Conservation (phyloP, 1,140 invertebrate genomes). For the Bombyx mori region DNA sequence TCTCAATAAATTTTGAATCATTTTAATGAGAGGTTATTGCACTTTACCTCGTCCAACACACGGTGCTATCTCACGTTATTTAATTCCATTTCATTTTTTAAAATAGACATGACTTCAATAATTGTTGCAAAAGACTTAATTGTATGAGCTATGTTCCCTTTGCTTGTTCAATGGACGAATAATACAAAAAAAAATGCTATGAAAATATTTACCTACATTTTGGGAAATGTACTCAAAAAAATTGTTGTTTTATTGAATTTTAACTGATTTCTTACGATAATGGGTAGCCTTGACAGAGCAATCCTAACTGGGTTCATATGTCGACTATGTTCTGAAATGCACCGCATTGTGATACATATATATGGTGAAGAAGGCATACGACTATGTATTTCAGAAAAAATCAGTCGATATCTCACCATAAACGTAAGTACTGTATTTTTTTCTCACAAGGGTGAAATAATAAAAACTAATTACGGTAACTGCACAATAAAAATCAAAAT, state of each 20-base stretch:
- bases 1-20: too few species aligned
- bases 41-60: too few species aligned
- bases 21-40: too few species aligned
- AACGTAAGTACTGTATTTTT: constrained; percentile 71
- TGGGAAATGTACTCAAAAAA: too few species aligned
- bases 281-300: constrained; percentile 83
- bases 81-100: too few species aligned
- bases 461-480: constrained; percentile 1
- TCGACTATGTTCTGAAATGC: constrained; percentile 85
- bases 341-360: constrained; percentile 82
- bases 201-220: too few species aligned
- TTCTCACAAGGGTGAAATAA: background rate
- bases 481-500: constrained; percentile 14
- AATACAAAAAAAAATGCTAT: too few species aligned
- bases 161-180: too few species aligned
- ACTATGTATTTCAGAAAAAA: constrained; percentile 80
- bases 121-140: too few species aligned
- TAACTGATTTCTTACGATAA: constrained; percentile 27
- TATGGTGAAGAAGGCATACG: constrained; percentile 82
- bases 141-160: too few species aligned
- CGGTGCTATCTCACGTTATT: too few species aligned
- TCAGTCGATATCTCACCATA: constrained; percentile 82
- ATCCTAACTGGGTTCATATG: constrained; percentile 84
- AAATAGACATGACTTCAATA: too few species aligned
- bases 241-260: background rate